phyloP scores from a whole-genome alignment of 2,113 vertebrate genomes.

The Leucoraja erinaceus region DNA sequence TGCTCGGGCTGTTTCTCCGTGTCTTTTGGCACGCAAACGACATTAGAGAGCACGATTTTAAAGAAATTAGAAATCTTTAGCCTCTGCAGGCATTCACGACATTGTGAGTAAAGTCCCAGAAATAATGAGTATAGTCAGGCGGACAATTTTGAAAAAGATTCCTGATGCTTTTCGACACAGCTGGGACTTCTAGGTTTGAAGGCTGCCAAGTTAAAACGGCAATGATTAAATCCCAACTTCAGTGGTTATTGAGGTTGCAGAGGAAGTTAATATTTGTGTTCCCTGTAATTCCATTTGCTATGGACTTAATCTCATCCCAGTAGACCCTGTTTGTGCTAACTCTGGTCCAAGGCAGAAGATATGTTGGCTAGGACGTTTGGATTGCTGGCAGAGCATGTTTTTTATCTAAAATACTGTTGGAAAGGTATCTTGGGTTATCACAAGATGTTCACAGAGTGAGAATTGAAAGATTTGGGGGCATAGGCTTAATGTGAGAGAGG shows the following conservation, averaged over 20 bases:
- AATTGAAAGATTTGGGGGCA: too few relatives aligned
- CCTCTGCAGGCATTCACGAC: not conserved
- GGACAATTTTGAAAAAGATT: not conserved
- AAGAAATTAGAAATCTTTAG: not conserved
- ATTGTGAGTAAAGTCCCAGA: not conserved
- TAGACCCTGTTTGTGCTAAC: not conserved
- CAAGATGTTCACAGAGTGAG: too few relatives aligned
- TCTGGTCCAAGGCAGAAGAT: not conserved
- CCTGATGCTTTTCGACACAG: not conserved
- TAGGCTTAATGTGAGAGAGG: too few relatives aligned
- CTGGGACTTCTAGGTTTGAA: not conserved
- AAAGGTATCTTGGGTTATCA: too few relatives aligned
- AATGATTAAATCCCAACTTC: not conserved
- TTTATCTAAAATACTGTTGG: too few relatives aligned
- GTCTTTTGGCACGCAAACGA: not conserved
- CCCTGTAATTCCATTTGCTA: not conserved
- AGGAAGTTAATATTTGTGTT: not conserved
- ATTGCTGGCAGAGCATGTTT: not conserved
- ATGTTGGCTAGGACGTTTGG: not conserved
- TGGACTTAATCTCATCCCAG: not conserved
- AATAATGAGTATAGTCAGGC: not conserved
- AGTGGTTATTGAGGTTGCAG: not conserved
- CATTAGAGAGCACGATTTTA: not conserved
- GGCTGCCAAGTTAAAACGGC: not conserved
- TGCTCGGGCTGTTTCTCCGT: not conserved